These are phyloP conservation scores for Drosophila fuyamai DNA, from an alignment of 1,140 invertebrate species.

Conservation along the genomic window DNA sequence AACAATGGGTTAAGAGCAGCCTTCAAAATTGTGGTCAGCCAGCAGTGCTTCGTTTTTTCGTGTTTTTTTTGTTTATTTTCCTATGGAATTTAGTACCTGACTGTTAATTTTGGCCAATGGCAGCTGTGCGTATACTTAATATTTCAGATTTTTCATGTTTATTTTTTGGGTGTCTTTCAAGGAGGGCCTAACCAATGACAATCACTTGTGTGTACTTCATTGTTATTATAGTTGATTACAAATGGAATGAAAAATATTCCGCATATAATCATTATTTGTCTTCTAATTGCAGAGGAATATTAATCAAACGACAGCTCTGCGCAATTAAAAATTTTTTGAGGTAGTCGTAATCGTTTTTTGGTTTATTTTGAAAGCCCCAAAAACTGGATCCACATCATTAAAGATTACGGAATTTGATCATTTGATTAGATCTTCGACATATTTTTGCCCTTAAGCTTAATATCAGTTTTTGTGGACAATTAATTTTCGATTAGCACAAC, in stretches of 20 bases:
- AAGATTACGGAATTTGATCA: not conserved
- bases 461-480: slow-evolving; percentile 8
- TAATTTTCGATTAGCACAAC: slow-evolving; percentile 21
- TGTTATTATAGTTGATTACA: slow-evolving; percentile 38
- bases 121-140: slow-evolving; percentile 9
- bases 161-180: slow-evolving; percentile 34
- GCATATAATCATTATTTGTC: slow-evolving; percentile 11
- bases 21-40: slow-evolving; percentile 55
- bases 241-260: slow-evolving; percentile 26
- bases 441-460: not conserved
- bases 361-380: not conserved
- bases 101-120: slow-evolving; percentile 66
- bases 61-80: slow-evolving; percentile 43
- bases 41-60: slow-evolving; percentile 7
- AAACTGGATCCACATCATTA: not conserved
- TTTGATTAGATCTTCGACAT: slow-evolving; percentile 18
- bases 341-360: slow-evolving; percentile 3
- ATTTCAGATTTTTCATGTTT: slow-evolving; percentile 5
- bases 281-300: slow-evolving; percentile 13
- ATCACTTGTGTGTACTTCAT: slow-evolving; percentile 16
- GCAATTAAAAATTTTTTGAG: slow-evolving; percentile 28
- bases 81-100: slow-evolving; percentile 63
- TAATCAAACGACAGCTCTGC: slow-evolving; percentile 14
- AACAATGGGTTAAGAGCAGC: slow-evolving; percentile 73
- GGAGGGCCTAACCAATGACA: slow-evolving; percentile 50